Base-by-base conservation (phyloP, 2,888 invertebrate genomes). In the Heliconius hortense region DNA sequence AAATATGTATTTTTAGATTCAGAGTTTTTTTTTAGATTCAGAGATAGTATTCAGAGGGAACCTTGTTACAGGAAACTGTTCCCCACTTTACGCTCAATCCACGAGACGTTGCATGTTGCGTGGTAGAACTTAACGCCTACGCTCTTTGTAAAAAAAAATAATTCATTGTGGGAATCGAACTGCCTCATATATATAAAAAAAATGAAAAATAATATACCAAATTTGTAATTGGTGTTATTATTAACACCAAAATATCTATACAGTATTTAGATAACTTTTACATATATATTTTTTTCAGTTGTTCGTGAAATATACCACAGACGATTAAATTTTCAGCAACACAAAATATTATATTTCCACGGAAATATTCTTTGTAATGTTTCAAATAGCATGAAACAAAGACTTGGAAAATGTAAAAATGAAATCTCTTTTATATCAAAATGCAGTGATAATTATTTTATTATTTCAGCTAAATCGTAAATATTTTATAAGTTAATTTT, bases 371-470 rank as follows among this genome's bases (percentile, higher is more conserved):
- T 64, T 64, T 64, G 64, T 64, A n/a, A n/a, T 39, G 64, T 64
- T 64, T 64, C 64, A 64, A 64, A 64, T 64, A 64, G 64, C 35
- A 35, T 64, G 64, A 39, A 64, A 39, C 64, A 64, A 64, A 39
- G 13, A 64, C 15, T 39, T 18, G n/a, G 64, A 11, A 64, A 64
- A 64, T 64, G 64, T 64, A 64, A 64, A 64, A 64, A 48, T 24
- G 64, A 28, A 1, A 39, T 5, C 35, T 64, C 24, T 39, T 64
- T 64, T 64, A n/a, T 39, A 35, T 39, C 13, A 64, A 64, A 64
- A 31, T 64, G 21, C 63, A 35, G 15, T 59, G n/a, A 35, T 35
- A 35, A 35, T 64, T 64, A 35, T 35, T 64, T 64, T 24, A 39
- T 64, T 35, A 64, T 64, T 64, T 24, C 35, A 39, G n/a, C n/a